Evolutionary conservation across 2,888 invertebrate genomes (phyloP).

Genomic region (Eilema caniola): DNA sequence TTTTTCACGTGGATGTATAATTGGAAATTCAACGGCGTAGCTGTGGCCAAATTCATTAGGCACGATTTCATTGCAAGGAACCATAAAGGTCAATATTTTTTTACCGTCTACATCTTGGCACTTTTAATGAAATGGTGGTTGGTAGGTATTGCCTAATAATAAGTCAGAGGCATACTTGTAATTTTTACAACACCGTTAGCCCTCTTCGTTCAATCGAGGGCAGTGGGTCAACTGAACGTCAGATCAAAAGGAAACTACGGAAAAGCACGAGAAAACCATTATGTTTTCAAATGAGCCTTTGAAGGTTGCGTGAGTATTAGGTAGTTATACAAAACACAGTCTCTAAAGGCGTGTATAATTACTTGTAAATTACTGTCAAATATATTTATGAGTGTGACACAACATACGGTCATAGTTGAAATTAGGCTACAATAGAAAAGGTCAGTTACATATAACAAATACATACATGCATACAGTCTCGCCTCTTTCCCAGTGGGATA

Average conservation of each 20-base stretch:
- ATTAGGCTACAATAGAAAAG: not conserved
- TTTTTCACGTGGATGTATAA: too few species aligned
- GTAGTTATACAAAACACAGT: conserved; percentile 33
- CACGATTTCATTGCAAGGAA: not conserved
- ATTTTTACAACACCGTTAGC: conserved; percentile 43
- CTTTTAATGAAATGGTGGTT: conserved; percentile 32
- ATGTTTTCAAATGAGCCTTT: conserved; percentile 61
- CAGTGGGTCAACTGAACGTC: conserved; percentile 73
- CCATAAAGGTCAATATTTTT: not conserved
- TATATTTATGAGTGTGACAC: not conserved
- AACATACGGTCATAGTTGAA: not conserved
- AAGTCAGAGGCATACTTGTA: conserved; percentile 27
- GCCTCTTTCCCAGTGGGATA: too few species aligned
- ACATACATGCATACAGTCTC: too few species aligned
- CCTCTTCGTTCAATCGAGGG: conserved; percentile 62
- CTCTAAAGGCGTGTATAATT: conserved; percentile 36
- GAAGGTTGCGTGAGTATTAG: conserved; percentile 64
- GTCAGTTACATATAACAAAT: not conserved
- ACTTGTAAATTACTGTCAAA: conserved; percentile 16
- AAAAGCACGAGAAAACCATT: conserved; percentile 64
- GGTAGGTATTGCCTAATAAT: conserved; percentile 35
- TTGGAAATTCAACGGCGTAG: not conserved
- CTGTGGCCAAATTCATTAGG: not conserved
- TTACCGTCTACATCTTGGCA: conserved; percentile 24
- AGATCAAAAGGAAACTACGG: conserved; percentile 67